Base-by-base conservation (phyloP, 1,140 invertebrate genomes). In the Phthorimaea operculella region DNA sequence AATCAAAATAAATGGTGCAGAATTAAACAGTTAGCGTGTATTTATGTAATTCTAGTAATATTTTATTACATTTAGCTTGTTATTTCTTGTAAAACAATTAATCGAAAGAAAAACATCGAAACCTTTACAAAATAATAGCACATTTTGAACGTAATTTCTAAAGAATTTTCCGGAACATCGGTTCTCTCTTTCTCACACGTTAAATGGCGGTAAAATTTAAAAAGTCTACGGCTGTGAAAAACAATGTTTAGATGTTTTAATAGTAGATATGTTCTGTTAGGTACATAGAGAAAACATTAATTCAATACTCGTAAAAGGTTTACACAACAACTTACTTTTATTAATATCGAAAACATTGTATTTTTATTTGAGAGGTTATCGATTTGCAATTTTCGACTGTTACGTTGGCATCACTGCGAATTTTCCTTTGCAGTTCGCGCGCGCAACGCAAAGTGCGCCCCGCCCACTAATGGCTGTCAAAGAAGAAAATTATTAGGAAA, bases 161-260 rank as follows among this genome's bases (percentile, higher is more conserved):
- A 4, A 55, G 63, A 68, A 66, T 52, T 60, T 68, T 71, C 68
- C 63, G 68, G 68, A 71, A 60, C 47, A 0, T 58, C 62, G 57
- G 34, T 17, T 18, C 12, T 51, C 45, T 33, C 18, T 33, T n/a
- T 10, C 36, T 39, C 8, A 39, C n/a, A 12, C 1, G 10, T 9
- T 39, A n/a, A n/a, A 39, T 12, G 36, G 36, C 36, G 36, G 36
- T 2, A 39, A 39, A 2, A 3, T 39, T 39, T 2, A 39, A 39
- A 12, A 39, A 39, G n/a, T 28, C 6, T 28, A 28, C 21, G 21
- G 6, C 2, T 28, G 2, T 28, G 21, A 28, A 4, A 28, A 28
- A 28, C 6, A 28, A 28, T 28, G 21, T 28, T 28, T 28, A 6
- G 21, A 6, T 28, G 21, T 28, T 4, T 28, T 4, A 28, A 28